Base-by-base conservation (phyloP, 2,888 invertebrate species). In the Drosophila rellima region DNA sequence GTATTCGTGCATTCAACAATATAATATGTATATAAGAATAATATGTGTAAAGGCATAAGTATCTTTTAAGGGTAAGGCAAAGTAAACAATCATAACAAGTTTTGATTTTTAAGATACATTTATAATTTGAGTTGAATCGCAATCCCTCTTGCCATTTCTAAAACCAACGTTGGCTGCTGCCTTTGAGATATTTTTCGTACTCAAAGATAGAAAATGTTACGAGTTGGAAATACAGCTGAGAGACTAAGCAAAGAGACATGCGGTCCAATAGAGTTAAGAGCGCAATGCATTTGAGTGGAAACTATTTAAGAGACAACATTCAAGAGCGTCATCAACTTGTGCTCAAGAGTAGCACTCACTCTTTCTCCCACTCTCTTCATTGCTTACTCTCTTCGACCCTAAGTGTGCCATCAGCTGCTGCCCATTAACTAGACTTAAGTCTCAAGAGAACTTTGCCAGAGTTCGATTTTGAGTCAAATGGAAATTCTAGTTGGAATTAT, bases 361-460 rank as follows among this genome's bases (percentile, higher is more conserved):
- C 42, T 44, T 23, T 64, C 23, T 17, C 67, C 15, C 26, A 29
- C 10, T 26, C 51, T 64, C 52, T 45, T 33, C 11, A 11, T 33
- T 13, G 45, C 17, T 7, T 1, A 2, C 23, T 3, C 51, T 60
- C 42, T 15, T 23, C 8, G 23, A 29, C 33, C 10, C 31, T 61
- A 40, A 44, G 45, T 29, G 15, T 10, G 51, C 8, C 33, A 78
- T 73, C 74, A 73, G 74, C 74, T 74, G 78, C 74, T 78, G 39
- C 13, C 45, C 61, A 74, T 51, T 61, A 62, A 74, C 48, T 54
- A 20, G 11, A 50, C 45, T 10, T 40, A 48, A 17, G 18, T 26
- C 29, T 44, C 20, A 51, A 62, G 50, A 59, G 59, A 64, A 44
- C 20, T 26, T 23, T 5, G 15, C 0, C 20, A 17, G 29, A 8